Evolutionary conservation across 2,113 vertebrate species (phyloP).

Genomic region (Planiliza haematocheilus): DNA sequence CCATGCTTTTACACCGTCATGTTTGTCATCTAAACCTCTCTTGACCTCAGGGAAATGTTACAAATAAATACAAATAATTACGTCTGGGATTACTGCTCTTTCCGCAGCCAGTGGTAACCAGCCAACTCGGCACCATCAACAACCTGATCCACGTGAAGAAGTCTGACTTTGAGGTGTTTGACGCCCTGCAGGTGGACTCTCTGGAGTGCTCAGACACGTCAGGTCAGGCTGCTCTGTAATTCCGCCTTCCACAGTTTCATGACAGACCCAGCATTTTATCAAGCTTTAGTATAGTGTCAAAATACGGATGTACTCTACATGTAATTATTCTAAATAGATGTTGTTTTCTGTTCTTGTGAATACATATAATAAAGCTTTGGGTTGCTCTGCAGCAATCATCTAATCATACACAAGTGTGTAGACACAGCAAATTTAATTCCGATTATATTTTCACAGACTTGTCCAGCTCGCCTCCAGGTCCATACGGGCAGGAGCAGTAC

Average conservation of each 20-base stretch:
- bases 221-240: conserved; percentile 66
- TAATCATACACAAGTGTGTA: too few relatives aligned
- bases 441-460: conserved; percentile 83
- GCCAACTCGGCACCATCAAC: conserved; percentile 97
- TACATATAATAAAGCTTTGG: not conserved
- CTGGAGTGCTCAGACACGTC: conserved; percentile 95
- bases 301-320: too few relatives aligned
- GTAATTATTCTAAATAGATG: too few relatives aligned
- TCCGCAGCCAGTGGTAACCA: conserved; percentile 93
- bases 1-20: too few relatives aligned
- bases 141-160: conserved; percentile 98
- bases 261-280: too few relatives aligned
- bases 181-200: conserved; percentile 95
- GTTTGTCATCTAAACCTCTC: not conserved
- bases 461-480: conserved; percentile 95
- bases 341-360: too few relatives aligned
- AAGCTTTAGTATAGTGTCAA: not conserved
- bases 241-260: not conserved
- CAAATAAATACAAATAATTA: not conserved
- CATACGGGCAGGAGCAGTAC: conserved; percentile 94
- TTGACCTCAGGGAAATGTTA: not conserved
- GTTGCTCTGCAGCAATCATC: not conserved
- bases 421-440: too few relatives aligned
- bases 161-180: conserved; percentile 98
- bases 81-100: conserved; percentile 2